phyloP scores from a whole-genome alignment of 2,888 invertebrate species.

The Automeris io region DNA sequence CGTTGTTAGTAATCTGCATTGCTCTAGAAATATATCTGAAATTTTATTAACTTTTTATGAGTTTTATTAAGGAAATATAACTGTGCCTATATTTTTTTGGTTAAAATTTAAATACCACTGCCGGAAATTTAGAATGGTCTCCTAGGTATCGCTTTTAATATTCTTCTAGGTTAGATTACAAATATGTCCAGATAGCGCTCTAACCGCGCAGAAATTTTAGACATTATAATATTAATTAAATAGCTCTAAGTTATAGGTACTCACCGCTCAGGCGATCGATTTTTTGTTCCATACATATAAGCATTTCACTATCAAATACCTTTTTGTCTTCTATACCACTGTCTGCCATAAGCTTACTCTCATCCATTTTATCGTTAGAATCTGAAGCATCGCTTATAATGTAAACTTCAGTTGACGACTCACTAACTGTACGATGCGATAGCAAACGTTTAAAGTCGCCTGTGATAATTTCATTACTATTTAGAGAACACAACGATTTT shows the following conservation, averaged over 20 bases:
- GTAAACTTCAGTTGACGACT: conserved; percentile 28
- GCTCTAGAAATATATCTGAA: conserved; percentile 47
- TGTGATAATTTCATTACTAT: conserved; percentile 5
- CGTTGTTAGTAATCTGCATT: conserved; percentile 34
- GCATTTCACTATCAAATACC: conserved; percentile 21
- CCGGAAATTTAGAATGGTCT: too few relatives aligned
- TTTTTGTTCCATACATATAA: conserved; percentile 42
- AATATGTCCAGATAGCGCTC: too few relatives aligned
- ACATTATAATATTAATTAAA: too few relatives aligned
- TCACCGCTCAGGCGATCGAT: conserved; percentile 47
- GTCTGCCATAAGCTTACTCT: conserved; percentile 15
- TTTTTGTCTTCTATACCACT: conserved; percentile 28
- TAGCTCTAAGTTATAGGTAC: conserved; percentile 16
- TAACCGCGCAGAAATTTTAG: too few relatives aligned
- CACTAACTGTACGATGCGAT: conserved; percentile 20
- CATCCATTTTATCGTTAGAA: conserved; percentile 23
- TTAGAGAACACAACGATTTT: conserved; percentile 15
- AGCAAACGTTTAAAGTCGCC: not conserved
- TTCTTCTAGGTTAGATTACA: too few relatives aligned
- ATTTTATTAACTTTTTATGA: too few relatives aligned
- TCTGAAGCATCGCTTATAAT: conserved; percentile 17
- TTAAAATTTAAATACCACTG: too few relatives aligned
- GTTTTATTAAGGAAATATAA: too few relatives aligned
- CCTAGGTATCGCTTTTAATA: too few relatives aligned
- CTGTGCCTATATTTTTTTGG: too few relatives aligned